A percentile compares a stretch with the other conserved stretches of the same genome.
Evolutionary conservation across 92 coral and sea anemone genomes (phyloP).

Genomic region (Epizoanthus stellaris): DNA sequence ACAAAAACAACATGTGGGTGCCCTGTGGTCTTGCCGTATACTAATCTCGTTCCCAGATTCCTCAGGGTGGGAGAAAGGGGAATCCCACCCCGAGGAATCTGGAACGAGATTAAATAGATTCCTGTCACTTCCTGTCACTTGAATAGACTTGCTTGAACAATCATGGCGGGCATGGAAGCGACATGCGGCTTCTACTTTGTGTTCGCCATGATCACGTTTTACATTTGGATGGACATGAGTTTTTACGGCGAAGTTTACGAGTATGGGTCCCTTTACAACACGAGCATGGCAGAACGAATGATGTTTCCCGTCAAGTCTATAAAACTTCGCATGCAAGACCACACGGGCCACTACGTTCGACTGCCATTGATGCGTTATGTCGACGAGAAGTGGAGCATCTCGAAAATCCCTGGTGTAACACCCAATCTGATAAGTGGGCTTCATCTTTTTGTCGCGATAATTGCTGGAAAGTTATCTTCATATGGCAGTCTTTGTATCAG

Average conservation of each 20-base stretch:
- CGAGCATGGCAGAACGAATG: slow-evolving; percentile 72
- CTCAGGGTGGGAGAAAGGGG: no score
- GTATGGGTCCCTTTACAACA: slow-evolving; percentile 78
- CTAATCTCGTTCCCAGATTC: no score
- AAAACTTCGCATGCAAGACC: slow-evolving; percentile 86
- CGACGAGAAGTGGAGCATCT: slow-evolving; percentile 73
- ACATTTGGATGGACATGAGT: slow-evolving; percentile 88
- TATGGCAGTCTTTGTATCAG: slow-evolving; percentile 71
- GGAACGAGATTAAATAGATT: no score
- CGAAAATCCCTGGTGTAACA: slow-evolving; percentile 69
- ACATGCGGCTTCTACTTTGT: slow-evolving; percentile 83
- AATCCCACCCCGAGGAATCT: no score
- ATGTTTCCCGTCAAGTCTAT: slow-evolving; percentile 78
- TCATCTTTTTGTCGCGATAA: slow-evolving; percentile 74
- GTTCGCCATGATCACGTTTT: slow-evolving; percentile 75
- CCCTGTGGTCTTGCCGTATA: no score
- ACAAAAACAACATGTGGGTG: no score
- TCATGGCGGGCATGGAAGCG: slow-evolving; percentile 81
- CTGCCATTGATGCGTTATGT: slow-evolving; percentile 75
- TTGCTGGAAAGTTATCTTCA: slow-evolving; percentile 69
- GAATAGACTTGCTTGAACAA: no score
- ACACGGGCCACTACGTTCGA: slow-evolving; percentile 81
- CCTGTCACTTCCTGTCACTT: no score
- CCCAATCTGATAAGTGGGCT: slow-evolving; percentile 81
- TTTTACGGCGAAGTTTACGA: slow-evolving; percentile 85